Base-by-base conservation (phyloP, 64 coral and sea anemone species). In the Pachyseris speciosa region DNA sequence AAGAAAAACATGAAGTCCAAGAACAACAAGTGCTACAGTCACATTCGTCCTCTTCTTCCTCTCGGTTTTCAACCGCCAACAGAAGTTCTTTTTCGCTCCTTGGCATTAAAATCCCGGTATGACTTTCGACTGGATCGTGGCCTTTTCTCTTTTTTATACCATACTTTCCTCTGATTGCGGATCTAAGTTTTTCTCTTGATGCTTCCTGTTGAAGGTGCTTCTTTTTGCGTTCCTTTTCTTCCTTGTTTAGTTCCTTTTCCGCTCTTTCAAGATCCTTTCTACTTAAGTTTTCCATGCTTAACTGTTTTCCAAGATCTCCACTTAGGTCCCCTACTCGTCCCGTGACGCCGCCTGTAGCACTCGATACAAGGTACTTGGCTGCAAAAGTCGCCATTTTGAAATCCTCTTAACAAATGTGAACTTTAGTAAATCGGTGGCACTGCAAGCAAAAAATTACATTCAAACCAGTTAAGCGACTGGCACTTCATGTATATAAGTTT, bases 311-410 rank as follows among this genome's bases (percentile, higher is more conserved):
- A 16, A 96, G 17, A 22, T 90, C 92, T 24, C 67, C 86, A 37
- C 86, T 61, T 5, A 94, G 38, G 15, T 57, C 95, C 5, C 91
- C 86, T 26, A 97, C 84, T 37, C 86, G 74, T 25, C 64, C 66
- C 4, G 67, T 69, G 2, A 90, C 64, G n/a, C 87, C 87, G 3
- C 84, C 45, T 64, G 91, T 71, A 0, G 91, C 95, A 40, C 58
- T 78, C 1, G 78, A 76, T 7, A 97, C 86, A 27, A 97, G 95
- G 33, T 97, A 90, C 29, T 97, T 97, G 24, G 95, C 95, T 60
- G 91, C 95, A 81, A 97, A 97, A 41, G 52, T 44, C 48, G 95
- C 95, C 95, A 97, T 97, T 17, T 66, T 78, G 15, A 15, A 20
- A 20, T 57, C 52, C 52, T 15, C 5, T 20, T 20, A 47, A 13